A percentile compares a stretch with the other conserved stretches of the same genome.
These are phyloP conservation scores for Camponotus floridanus DNA, from an alignment of 1,140 invertebrate species.

Conservation along the genomic window DNA sequence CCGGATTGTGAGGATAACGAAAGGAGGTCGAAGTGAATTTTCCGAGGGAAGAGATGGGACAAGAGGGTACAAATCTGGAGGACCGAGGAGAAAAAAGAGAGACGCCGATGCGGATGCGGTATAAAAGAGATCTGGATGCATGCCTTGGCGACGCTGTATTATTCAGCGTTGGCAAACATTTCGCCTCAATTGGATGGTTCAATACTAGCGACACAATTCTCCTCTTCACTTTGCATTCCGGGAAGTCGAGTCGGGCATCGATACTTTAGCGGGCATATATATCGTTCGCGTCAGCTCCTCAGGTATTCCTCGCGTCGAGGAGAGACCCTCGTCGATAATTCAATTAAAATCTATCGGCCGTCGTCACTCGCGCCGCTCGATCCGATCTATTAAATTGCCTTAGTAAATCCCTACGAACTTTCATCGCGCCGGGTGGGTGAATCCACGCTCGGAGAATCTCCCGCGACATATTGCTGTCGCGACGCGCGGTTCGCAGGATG, in stretches of 20 bases:
- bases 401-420: constrained; percentile 49
- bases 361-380: constrained; percentile 40
- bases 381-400: constrained; percentile 63
- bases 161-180: constrained; percentile 55
- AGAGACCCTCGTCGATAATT: constrained; percentile 55
- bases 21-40: not conserved
- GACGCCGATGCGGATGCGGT: not conserved
- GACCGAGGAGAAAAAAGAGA: not conserved
- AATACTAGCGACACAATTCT: constrained; percentile 58
- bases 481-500: constrained; percentile 26
- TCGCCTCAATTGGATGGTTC: constrained; percentile 53
- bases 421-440: constrained; percentile 11
- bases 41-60: not conserved
- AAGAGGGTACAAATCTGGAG: constrained; percentile 14
- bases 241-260: constrained; percentile 20
- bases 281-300: constrained; percentile 15
- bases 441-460: constrained; percentile 12
- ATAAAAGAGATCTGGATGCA: constrained; percentile 23
- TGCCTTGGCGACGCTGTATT: constrained; percentile 25
- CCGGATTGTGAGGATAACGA: no score
- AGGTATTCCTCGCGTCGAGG: constrained; percentile 49
- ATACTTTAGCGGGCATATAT: constrained; percentile 38
- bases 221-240: constrained; percentile 50
- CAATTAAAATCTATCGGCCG: constrained; percentile 54
- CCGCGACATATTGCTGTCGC: constrained; percentile 21